Evolutionary conservation across 2,888 invertebrate species (phyloP), one percentile per base, ranked within the genome.

Genomic region (Nephrocerus scutellatus): DNA sequence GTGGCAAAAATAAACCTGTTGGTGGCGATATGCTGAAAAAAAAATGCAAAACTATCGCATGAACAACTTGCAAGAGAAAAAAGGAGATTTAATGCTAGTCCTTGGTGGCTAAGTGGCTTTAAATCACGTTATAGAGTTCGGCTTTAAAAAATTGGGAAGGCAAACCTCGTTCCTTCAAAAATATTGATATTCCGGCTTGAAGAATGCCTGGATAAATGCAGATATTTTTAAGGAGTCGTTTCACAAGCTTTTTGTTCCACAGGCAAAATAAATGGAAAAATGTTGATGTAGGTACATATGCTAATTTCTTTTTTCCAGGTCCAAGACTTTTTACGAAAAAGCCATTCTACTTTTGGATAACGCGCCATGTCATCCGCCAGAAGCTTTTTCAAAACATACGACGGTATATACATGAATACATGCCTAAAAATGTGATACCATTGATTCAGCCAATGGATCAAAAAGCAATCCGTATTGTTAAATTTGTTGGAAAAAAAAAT

Each of bases 401-500:
- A n/a, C n/a, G n/a, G n/a, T n/a, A n/a, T n/a, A n/a, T n/a, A n/a
- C n/a, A n/a, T n/a, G n/a, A n/a, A 15, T 29, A 16, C 29, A 15
- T 36, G 29, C 22, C 36, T 15, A 15, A 22, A 29, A 36, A 32
- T 16, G 31, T 21, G 22, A 21, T 23, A 31, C 31, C 31, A 31
- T 12, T 34, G 25, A 18, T 25, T 34, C 34, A 34, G 25, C 21
- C 32, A 22, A 21, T n/a, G n/a, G n/a, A n/a, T n/a, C 34, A 34
- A 13, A 25, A 34, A 13, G 34, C 34, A 13, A 25, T 34, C 14
- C 25, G 26, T 25, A 34, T 34, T 34, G 21, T 26, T 26, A 34
- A 34, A 26, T 20, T 34, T 34, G 28, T 9, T 20, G 34, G 28
- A 34, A 34, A 25, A 34, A 34, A 34, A 34, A 34, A 34, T 34